Evolutionary conservation across 2,888 invertebrate species (phyloP).

Genomic region (Brenthis ino): DNA sequence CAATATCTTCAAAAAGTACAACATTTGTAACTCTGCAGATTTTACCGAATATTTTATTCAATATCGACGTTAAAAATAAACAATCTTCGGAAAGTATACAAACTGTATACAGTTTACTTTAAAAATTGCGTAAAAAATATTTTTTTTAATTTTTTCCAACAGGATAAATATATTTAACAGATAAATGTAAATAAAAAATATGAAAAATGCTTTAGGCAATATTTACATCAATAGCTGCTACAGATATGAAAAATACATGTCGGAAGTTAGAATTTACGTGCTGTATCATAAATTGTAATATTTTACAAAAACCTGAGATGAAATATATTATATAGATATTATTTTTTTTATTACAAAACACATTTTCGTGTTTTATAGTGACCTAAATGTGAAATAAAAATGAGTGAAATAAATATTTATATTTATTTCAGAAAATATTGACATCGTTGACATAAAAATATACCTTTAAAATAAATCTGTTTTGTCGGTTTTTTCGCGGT

Average conservation of each 20-base stretch:
- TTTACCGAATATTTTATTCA: too few species aligned
- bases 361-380: neutral
- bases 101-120: too few species aligned
- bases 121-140: too few species aligned
- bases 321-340: neutral
- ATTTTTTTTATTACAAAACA: neutral
- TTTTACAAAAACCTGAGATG: neutral
- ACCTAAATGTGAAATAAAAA: too few species aligned
- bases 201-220: conserved; percentile 6
- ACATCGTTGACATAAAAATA: neutral
- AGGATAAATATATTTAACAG: neutral
- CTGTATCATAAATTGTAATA: conserved; percentile 14
- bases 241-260: conserved; percentile 20
- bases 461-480: neutral
- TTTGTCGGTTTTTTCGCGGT: neutral
- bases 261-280: conserved; percentile 20
- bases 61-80: too few species aligned
- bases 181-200: neutral
- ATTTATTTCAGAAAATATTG: too few species aligned
- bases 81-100: too few species aligned
- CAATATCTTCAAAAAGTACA: too few species aligned
- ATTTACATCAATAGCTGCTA: conserved; percentile 5
- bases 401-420: too few species aligned
- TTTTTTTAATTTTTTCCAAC: neutral
- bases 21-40: too few species aligned